Evolutionary conservation across 2,797 vertebrate genomes (phyloP).

Genomic region (Pelodytes ibericus): DNA sequence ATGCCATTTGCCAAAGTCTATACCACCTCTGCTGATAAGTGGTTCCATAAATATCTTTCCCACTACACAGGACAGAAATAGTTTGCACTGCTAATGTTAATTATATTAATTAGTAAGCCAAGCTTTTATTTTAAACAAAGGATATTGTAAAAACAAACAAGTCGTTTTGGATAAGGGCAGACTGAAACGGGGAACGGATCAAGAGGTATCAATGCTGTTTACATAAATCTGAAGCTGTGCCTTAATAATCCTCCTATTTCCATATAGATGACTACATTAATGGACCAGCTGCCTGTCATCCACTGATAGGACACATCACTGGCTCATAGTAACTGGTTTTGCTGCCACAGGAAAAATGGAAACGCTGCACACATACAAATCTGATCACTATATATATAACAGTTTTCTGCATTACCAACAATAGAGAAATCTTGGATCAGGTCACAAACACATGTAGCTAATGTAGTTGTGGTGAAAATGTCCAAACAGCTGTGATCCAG

Average conservation of each 20-base stretch:
- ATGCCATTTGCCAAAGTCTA: too few relatives aligned
- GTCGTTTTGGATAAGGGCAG: background rate
- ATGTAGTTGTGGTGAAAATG: too few relatives aligned
- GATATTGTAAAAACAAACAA: background rate
- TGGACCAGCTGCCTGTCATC: conserved; percentile 2
- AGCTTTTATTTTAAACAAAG: background rate
- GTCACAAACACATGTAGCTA: too few relatives aligned
- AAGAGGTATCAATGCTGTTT: conserved; percentile 17
- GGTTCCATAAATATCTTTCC: too few relatives aligned
- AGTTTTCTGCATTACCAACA: too few relatives aligned
- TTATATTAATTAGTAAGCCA: background rate
- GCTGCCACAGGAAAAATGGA: background rate
- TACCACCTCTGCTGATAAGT: too few relatives aligned
- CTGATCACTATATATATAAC: too few relatives aligned
- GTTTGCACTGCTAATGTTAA: conserved; percentile 9
- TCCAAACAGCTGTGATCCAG: too few relatives aligned
- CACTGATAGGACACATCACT: conserved; percentile 5
- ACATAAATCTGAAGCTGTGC: background rate
- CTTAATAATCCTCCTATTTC: conserved; percentile 11
- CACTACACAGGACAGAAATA: background rate
- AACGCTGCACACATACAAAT: background rate
- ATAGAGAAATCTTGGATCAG: too few relatives aligned
- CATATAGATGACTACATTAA: conserved; percentile 42
- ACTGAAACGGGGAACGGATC: background rate
- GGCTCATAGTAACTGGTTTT: conserved; percentile 4